Percentiles rank a stretch among this genome's conserved stretches.
phyloP scores from a whole-genome alignment of 2,888 invertebrate genomes.

The Tachina lurida region DNA sequence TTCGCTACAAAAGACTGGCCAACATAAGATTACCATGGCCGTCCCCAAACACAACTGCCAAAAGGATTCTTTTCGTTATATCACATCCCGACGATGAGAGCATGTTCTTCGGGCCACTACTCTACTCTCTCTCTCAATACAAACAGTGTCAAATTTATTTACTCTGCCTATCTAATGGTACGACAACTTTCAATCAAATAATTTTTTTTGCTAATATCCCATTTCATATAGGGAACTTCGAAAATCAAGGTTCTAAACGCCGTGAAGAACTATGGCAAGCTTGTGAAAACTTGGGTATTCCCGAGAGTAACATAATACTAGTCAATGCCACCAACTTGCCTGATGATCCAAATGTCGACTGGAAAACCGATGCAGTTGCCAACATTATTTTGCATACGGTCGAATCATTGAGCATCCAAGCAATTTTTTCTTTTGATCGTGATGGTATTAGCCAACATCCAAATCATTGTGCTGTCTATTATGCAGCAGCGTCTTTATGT shows the following conservation, averaged over 20 bases:
- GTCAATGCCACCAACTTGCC: slow-evolving; percentile 88
- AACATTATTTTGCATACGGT: slow-evolving; percentile 87
- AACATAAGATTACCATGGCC: slow-evolving; percentile 83
- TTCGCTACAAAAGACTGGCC: slow-evolving; percentile 71
- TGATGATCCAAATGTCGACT: slow-evolving; percentile 90
- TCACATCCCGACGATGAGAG: slow-evolving; percentile 99
- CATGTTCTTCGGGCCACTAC: slow-evolving; percentile 98
- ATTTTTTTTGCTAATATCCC: neutral
- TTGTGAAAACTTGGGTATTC: slow-evolving; percentile 91
- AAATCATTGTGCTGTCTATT: slow-evolving; percentile 95
- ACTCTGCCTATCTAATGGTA: slow-evolving; percentile 93
- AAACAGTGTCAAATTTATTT: slow-evolving; percentile 89
- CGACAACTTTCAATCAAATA: neutral
- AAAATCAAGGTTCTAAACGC: slow-evolving; percentile 86
- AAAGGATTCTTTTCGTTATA: slow-evolving; percentile 90
- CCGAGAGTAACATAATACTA: slow-evolving; percentile 89
- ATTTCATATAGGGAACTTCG: slow-evolving; percentile 85
- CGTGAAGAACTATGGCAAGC: slow-evolving; percentile 92
- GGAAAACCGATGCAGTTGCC: slow-evolving; percentile 88
- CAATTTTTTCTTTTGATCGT: slow-evolving; percentile 96
- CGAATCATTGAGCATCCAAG: slow-evolving; percentile 90
- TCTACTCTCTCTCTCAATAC: slow-evolving; percentile 87
- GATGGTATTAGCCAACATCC: slow-evolving; percentile 95
- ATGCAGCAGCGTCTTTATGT: slow-evolving; percentile 90
- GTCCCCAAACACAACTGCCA: slow-evolving; percentile 79